Base-by-base conservation (phyloP, 2,888 invertebrate species). In the Sminthurinus aureus region DNA sequence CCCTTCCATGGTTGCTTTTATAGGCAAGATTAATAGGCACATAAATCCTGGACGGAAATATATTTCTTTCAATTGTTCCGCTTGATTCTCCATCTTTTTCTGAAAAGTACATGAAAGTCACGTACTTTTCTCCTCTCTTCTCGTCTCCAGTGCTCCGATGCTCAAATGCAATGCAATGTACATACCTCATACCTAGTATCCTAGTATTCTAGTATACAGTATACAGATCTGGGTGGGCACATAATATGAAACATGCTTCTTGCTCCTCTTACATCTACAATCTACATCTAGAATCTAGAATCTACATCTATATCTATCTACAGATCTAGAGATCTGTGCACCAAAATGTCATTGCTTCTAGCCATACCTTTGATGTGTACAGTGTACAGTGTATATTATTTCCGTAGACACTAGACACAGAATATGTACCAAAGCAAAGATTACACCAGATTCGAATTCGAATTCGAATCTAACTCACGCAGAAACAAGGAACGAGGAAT, bases 11-110 rank as follows among this genome's bases (percentile, higher is more conserved):
- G 13, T 50, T 50, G 83, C 85, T 86, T 87, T 85, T 85, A 87
- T 86, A 87, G 85, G 79, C 83, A 87, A 87, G 86, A 87, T 87
- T 87, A 87, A 87, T 87, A 85, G 86, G 50, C 85, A 81, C 86
- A 87, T 87, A 87, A 87, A 87, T 87, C 86, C 84, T 84, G 83
- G 82, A 85, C 85, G 84, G 85, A 85, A 86, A 86, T 38, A 87
- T 87, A 86, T 87, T 87, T 86, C 87, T 87, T 87, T 86, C 86
- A 87, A 87, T 87, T 87, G 87, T 87, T 87, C 85, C 86, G 82
- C 84, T 85, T 85, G 87, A 87, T 87, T 86, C 86, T 84, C 86
- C 84, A 85, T 84, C 83, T 85, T 85, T 79, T 83, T 64, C 73
- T 38, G 38, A 20, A 50, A 24, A 22, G 20, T 24, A 51, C 77